Conservation (phyloP, 2,797 vertebrate genomes). For the Pelodytes ibericus region DNA sequence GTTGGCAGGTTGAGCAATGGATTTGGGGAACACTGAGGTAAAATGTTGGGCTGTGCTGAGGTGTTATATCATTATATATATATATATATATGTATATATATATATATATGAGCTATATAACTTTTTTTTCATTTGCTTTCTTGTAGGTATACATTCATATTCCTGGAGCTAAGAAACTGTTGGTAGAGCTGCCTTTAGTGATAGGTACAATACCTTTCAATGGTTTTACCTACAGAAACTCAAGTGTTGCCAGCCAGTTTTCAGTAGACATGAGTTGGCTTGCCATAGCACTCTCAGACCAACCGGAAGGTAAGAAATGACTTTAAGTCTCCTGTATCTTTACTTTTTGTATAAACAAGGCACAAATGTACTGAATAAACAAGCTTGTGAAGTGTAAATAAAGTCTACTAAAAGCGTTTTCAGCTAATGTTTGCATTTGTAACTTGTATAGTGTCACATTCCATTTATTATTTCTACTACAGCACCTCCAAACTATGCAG, state of each 20-base stretch:
- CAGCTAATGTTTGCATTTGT: background rate
- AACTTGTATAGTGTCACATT: background rate
- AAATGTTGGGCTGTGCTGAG: too few species aligned
- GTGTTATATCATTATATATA: too few species aligned
- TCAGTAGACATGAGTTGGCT: conserved; percentile 78
- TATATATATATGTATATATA: too few species aligned
- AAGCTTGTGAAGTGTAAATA: background rate
- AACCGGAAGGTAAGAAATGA: conserved; percentile 75
- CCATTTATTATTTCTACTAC: conserved; percentile 17
- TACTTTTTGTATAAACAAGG: background rate
- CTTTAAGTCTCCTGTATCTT: background rate
- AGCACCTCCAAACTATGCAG: conserved; percentile 83
- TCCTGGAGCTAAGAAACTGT: conserved; percentile 81
- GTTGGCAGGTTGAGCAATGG: too few species aligned
- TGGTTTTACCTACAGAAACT: conserved; percentile 74
- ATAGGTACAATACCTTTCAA: conserved; percentile 79
- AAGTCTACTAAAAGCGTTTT: background rate
- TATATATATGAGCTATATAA: too few species aligned
- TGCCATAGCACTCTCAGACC: conserved; percentile 74
- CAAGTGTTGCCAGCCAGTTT: conserved; percentile 72
- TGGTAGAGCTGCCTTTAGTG: conserved; percentile 80
- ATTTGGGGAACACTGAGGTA: too few species aligned
- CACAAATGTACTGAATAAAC: background rate
- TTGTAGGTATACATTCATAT: conserved; percentile 80
- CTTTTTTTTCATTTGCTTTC: conserved; percentile 13